Evolutionary conservation across 2,888 invertebrate genomes (phyloP), one percentile per base, ranked within the genome.

Genomic region (Andrena fulva): DNA sequence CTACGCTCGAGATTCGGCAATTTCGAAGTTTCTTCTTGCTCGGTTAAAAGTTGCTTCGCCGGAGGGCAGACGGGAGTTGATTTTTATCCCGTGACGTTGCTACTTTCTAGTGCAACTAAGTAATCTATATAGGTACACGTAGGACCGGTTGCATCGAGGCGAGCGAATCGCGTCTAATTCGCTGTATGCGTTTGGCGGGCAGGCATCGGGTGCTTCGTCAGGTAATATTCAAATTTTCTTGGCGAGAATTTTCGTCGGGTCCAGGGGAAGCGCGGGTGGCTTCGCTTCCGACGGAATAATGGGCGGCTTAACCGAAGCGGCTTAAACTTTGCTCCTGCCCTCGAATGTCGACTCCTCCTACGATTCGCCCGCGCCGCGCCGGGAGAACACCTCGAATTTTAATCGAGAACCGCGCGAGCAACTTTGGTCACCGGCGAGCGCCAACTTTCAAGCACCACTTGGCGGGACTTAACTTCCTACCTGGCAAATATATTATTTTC

Each of bases 201-300:
- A 12, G n/a, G 1, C 31, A 8, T 56, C 52, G 48, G 72, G 35
- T n/a, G 59, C 31, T 20, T 52, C 52, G 59, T 33, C 72, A 50
- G 54, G 20, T 52, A 59, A 81, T 86, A 87, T 87, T 86, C 73
- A 88, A 88, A 88, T 88, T 82, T 88, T 67, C 76, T 66, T 56
- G 66, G 71, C 35, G 56, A 66, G 76, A 78, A 76, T 87, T 86
- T 80, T 80, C 86, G 78, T 76, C 77, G 84, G 83, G 86, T 77
- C 66, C 66, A 8, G 35, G 69, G 63, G 63, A 31, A 56, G 35
- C 59, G 56, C 12, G 20, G 16, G 60, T 29, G 35, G 66, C 48
- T 70, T 60, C 70, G 63, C 62, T 69, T 71, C 66, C 63, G 54
- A 69, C 48, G 81, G 77, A 84, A 86, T 88, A 87, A 87, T 87